These are phyloP conservation scores for Maniola jurtina DNA, from an alignment of 1,140 invertebrate species.

Conservation along the genomic window DNA sequence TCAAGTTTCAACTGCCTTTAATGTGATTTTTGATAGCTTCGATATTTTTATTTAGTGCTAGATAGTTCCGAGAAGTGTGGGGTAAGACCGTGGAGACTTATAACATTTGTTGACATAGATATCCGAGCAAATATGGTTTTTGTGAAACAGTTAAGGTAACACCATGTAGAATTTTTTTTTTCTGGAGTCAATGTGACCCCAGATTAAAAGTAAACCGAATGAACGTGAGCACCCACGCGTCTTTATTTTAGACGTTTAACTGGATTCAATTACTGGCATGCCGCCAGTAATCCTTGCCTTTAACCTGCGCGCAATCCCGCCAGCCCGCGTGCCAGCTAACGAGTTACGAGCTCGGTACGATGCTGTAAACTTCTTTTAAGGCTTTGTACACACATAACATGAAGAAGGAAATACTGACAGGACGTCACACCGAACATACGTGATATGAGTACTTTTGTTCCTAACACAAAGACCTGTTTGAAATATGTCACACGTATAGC, in stretches of 20 bases:
- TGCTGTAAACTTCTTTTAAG: constrained; percentile 56
- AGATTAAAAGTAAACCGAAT: constrained; percentile 23
- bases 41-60: too few species aligned
- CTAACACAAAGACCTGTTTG: too few species aligned
- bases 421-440: too few species aligned
- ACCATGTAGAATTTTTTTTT: not conserved
- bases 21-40: too few species aligned
- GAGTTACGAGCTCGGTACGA: constrained; percentile 41
- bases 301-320: constrained; percentile 1
- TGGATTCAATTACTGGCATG: constrained; percentile 32
- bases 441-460: too few species aligned
- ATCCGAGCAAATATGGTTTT: not conserved
- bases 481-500: too few species aligned
- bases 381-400: not conserved
- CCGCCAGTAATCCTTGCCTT: constrained; percentile 27
- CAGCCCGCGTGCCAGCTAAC: constrained; percentile 31
- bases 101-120: too few species aligned
- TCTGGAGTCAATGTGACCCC: constrained; percentile 32
- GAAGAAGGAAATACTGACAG: too few species aligned
- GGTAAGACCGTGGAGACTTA: too few species aligned
- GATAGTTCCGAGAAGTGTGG: too few species aligned
- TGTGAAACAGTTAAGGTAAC: not conserved
- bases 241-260: constrained; percentile 34
- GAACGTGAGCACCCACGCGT: constrained; percentile 29
- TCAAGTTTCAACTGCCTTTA: not conserved